Conservation (phyloP, 2,888 invertebrate genomes). For the Zaprionus bogoriensis region DNA sequence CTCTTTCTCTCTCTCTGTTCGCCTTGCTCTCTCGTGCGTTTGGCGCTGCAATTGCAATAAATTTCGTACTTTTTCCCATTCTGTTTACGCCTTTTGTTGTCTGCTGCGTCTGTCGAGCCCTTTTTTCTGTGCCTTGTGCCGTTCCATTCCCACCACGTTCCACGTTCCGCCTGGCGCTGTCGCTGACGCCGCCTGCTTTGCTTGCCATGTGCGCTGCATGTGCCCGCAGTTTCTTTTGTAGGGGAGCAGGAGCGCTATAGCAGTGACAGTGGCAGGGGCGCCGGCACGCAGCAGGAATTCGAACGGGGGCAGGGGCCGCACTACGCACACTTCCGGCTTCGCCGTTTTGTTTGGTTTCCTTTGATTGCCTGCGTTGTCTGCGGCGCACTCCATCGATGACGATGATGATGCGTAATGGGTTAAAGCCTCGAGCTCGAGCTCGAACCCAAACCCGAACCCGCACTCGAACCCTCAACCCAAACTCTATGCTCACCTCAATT, state of each 20-base stretch:
- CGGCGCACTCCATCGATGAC: conserved; percentile 38
- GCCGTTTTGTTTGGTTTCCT: conserved; percentile 42
- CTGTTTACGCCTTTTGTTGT: conserved; percentile 56
- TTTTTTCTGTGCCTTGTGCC: conserved; percentile 19
- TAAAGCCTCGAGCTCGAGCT: neutral
- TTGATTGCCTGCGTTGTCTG: conserved; percentile 2
- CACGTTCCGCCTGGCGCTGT: neutral
- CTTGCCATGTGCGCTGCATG: conserved; percentile 57
- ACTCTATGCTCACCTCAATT: conserved; percentile 37
- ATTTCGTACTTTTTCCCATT: conserved; percentile 30
- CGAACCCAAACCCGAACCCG: neutral
- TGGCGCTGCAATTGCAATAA: conserved; percentile 27
- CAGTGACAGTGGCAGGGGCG: neutral
- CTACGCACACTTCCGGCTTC: conserved; percentile 53
- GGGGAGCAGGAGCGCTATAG: neutral
- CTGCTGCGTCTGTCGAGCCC: conserved; percentile 48
- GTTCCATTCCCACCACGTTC: conserved; percentile 47
- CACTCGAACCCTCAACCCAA: neutral
- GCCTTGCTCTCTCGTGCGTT: too few species aligned
- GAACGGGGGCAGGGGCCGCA: neutral
- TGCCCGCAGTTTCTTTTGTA: conserved; percentile 45
- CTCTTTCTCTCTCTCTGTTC: conserved; percentile 1
- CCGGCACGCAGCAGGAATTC: neutral
- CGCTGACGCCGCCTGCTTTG: conserved; percentile 16
- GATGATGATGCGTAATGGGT: conserved; percentile 13